Percentiles rank a stretch among this genome's conserved stretches.
Conservation (phyloP, 2,797 vertebrate genomes). For the Brachyrhaphis roseni region DNA sequence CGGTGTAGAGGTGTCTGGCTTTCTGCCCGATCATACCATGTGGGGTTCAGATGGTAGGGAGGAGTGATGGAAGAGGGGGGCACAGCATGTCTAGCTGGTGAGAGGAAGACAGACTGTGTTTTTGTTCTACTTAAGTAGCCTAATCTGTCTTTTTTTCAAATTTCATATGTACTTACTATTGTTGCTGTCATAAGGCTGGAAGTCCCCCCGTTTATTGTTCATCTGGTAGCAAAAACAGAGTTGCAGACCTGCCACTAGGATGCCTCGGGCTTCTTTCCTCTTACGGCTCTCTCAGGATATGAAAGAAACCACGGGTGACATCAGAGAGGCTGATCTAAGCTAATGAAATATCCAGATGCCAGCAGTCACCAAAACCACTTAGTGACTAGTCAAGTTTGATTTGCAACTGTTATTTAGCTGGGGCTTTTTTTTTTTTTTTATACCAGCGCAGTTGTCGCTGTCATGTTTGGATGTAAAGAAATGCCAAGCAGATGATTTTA, state of each 20-base stretch:
- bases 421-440: conserved; percentile 35
- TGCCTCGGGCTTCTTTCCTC: conserved; percentile 40
- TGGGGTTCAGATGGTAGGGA: conserved; percentile 88
- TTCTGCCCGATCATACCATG: conserved; percentile 85
- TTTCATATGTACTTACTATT: conserved; percentile 35
- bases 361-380: conserved; percentile 57
- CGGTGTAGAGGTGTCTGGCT: conserved; percentile 82
- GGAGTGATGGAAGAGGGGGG: conserved; percentile 82
- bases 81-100: conserved; percentile 52
- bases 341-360: conserved; percentile 77
- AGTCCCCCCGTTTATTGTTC: conserved; percentile 15
- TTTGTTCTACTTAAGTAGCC: conserved; percentile 34
- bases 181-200: conserved; percentile 26
- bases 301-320: conserved; percentile 72
- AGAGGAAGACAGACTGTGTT: conserved; percentile 49
- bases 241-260: conserved; percentile 30
- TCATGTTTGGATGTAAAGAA: conserved; percentile 8
- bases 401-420: conserved; percentile 20
- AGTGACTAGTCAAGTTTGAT: conserved; percentile 55
- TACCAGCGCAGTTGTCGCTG: conserved; percentile 17
- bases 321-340: conserved; percentile 67
- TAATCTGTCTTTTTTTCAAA: conserved; percentile 16
- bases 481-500: conserved; percentile 16
- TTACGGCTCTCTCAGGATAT: conserved; percentile 66
- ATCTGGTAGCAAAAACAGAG: conserved; percentile 18